Conservation (phyloP, 2,888 invertebrate genomes). For the Drosophila sordidapex region DNA sequence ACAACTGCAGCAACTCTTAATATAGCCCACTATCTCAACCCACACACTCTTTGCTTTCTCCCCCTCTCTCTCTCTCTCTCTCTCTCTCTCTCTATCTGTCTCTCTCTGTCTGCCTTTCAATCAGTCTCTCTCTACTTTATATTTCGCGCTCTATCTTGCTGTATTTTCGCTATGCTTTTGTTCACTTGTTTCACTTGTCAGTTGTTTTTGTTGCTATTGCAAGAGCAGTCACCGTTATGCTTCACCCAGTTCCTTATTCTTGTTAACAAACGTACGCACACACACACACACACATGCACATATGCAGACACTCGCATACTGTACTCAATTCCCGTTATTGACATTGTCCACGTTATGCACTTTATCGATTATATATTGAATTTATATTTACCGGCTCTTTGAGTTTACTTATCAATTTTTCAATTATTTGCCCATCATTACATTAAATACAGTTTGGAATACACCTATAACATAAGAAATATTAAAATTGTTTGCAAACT, state of each 20-base stretch:
- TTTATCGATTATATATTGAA: constrained; percentile 59
- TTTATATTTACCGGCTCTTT: constrained; percentile 40
- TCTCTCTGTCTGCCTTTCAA: neutral
- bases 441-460: constrained; percentile 3
- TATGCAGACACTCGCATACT: neutral
- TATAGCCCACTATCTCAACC: constrained; percentile 46
- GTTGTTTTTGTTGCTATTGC: constrained; percentile 26
- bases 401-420: constrained; percentile 15
- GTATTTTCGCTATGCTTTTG: constrained; percentile 27
- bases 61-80: neutral
- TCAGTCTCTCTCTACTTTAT: neutral
- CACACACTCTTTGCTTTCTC: constrained; percentile 3
- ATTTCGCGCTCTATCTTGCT: constrained; percentile 17
- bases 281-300: neutral
- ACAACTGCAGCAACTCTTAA: constrained; percentile 52
- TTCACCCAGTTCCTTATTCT: constrained; percentile 34
- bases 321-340: constrained; percentile 36
- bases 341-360: constrained; percentile 52
- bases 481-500: neutral
- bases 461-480: neutral
- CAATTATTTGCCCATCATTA: constrained; percentile 11
- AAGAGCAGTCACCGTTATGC: constrained; percentile 49
- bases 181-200: constrained; percentile 38
- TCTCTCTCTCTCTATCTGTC: neutral
- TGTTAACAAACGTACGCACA: neutral